Conservation (phyloP, 2,113 vertebrate genomes). For the Apteryx mantelli region DNA sequence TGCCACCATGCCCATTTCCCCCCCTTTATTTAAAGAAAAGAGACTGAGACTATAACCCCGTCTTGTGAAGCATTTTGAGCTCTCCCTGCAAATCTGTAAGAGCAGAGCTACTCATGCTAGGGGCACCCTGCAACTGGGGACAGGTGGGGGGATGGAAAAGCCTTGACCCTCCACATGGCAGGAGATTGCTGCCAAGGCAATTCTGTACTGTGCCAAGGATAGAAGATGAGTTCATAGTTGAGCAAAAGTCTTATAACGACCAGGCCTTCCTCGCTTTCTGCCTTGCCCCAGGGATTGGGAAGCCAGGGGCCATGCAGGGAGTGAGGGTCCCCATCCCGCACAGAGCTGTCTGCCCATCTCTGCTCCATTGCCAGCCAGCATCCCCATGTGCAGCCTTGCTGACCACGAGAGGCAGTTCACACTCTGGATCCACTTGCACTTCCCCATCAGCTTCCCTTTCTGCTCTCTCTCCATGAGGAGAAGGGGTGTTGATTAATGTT, state of each 20-base stretch:
- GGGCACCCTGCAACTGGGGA: neutral
- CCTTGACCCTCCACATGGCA: neutral
- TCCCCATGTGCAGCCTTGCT: neutral
- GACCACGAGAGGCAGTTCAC: neutral
- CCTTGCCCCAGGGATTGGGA: neutral
- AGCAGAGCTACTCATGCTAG: neutral
- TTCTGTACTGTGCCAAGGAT: neutral
- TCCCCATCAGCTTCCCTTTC: neutral
- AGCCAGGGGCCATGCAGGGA: neutral
- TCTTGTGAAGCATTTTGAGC: neutral
- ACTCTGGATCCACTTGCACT: neutral
- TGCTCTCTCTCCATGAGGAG: neutral
- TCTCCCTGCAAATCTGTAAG: rapidly evolving
- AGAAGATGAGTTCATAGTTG: neutral
- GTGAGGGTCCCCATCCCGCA: neutral
- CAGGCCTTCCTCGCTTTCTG: neutral
- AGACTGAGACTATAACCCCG: neutral
- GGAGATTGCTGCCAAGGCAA: neutral
- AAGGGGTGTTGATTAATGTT: neutral
- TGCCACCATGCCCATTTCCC: neutral
- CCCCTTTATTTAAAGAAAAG: rapidly evolving
- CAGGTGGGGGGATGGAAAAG: neutral
- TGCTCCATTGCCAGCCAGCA: neutral
- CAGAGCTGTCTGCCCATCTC: neutral
- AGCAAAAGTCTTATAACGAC: neutral